These are phyloP conservation scores for Drosophila seclusa DNA, from an alignment of 2,888 invertebrate genomes.

Conservation along the genomic window DNA sequence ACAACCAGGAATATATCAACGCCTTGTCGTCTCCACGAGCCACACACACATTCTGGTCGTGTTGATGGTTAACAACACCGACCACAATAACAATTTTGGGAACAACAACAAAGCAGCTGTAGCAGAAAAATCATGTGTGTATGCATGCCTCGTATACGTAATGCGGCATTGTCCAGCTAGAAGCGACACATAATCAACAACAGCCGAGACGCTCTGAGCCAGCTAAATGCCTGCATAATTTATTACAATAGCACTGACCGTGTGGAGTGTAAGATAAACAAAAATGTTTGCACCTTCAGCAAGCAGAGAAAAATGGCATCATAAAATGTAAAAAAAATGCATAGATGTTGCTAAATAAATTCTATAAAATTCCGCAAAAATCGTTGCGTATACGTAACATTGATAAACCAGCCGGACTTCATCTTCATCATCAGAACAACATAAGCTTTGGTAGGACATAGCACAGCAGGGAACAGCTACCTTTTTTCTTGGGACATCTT, in stretches of 20 bases:
- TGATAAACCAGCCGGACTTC: slow-evolving; percentile 67
- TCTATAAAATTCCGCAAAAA: slow-evolving; percentile 69
- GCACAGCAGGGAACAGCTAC: slow-evolving; percentile 30
- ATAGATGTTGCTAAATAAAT: slow-evolving; percentile 60
- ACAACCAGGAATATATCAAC: slow-evolving; percentile 54
- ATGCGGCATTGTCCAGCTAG: slow-evolving; percentile 50
- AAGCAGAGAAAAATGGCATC: slow-evolving; percentile 64
- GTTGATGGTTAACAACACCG: slow-evolving; percentile 31
- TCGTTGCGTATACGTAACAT: slow-evolving; percentile 63
- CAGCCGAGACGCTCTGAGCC: slow-evolving; percentile 24
- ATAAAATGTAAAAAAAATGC: slow-evolving; percentile 34
- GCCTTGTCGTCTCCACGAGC: slow-evolving; percentile 36
- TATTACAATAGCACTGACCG: slow-evolving; percentile 43
- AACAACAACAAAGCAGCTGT: slow-evolving; percentile 19
- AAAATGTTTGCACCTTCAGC: slow-evolving; percentile 60
- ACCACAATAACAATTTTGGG: slow-evolving; percentile 16
- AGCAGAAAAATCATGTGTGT: slow-evolving; percentile 40
- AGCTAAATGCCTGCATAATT: slow-evolving; percentile 75
- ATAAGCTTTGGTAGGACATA: slow-evolving; percentile 53
- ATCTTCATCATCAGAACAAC: slow-evolving; percentile 70
- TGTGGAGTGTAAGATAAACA: slow-evolving; percentile 17
- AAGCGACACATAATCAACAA: slow-evolving; percentile 54
- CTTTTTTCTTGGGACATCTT: slow-evolving; percentile 33
- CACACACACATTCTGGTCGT: slow-evolving; percentile 49
- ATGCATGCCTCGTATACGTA: slow-evolving; percentile 63